Conservation (phyloP, 2,888 invertebrate species). For the Vannuccia rotundouncinata region DNA sequence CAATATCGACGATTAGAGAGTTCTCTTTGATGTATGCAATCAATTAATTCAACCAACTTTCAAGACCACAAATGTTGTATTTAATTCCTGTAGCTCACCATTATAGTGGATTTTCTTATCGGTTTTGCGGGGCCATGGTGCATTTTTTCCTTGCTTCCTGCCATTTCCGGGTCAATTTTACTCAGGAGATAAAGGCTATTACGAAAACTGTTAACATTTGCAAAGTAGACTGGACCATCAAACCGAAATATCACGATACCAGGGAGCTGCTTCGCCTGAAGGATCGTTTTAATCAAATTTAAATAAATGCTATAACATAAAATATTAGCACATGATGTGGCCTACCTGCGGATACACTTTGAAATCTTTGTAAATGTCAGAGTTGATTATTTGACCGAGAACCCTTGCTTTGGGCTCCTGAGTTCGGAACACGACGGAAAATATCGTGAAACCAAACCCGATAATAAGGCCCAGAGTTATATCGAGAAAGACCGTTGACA, state of each 20-base stretch:
- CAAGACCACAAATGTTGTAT: no score
- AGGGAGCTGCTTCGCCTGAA: conserved; percentile 49
- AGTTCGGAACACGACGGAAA: conserved; percentile 13
- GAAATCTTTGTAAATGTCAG: conserved; percentile 29
- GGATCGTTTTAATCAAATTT: no score
- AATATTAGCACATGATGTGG: no score
- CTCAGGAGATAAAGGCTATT: conserved; percentile 48
- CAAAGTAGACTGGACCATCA: conserved; percentile 58
- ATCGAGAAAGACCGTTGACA: conserved; percentile 32
- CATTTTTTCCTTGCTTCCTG: no score
- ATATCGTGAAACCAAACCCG: conserved; percentile 30
- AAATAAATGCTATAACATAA: no score
- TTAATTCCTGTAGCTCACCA: no score
- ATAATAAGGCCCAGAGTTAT: conserved; percentile 28
- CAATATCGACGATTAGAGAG: no score
- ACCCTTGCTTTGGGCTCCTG: conserved; percentile 1
- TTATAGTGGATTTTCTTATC: no score
- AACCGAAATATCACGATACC: conserved; percentile 59
- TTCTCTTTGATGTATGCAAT: no score
- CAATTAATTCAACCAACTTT: no score
- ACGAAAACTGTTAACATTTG: conserved; percentile 57
- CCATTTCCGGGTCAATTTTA: conserved; percentile 46
- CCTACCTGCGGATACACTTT: neutral
- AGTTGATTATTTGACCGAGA: conserved; percentile 22
- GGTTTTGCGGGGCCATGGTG: no score